Conservation (phyloP, 2,113 vertebrate genomes). For the Corythornis cristatus region DNA sequence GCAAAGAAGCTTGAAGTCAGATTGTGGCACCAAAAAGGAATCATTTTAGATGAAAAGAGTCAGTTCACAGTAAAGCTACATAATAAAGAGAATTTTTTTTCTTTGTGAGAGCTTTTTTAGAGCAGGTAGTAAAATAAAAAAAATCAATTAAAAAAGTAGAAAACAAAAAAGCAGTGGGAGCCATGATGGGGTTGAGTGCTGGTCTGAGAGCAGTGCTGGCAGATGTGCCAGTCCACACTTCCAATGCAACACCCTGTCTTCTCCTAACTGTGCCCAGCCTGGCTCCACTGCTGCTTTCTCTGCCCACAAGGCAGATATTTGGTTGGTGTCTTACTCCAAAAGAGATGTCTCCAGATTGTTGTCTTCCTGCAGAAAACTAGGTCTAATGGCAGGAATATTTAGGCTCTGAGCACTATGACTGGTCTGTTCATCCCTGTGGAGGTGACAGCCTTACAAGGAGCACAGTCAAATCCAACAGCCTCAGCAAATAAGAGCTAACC, state of each 20-base stretch:
- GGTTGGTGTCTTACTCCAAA: not conserved
- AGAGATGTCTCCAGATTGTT: not conserved
- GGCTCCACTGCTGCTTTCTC: not conserved
- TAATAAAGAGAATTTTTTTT: not conserved
- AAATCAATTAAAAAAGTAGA: not conserved
- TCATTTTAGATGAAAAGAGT: conserved; percentile 49
- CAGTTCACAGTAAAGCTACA: not conserved
- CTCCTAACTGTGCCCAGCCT: not conserved
- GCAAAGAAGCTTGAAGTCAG: conserved; percentile 41
- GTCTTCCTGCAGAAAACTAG: not conserved
- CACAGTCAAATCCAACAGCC: not conserved
- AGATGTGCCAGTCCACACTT: not conserved
- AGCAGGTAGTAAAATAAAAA: not conserved
- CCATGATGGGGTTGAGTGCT: not conserved
- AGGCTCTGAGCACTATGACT: not conserved
- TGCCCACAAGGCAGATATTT: not conserved
- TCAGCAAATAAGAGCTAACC: fast-evolving
- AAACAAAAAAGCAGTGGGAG: not conserved
- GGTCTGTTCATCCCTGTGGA: not conserved
- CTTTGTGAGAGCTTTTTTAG: not conserved
- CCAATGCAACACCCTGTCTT: not conserved
- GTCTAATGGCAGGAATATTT: not conserved
- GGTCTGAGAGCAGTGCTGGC: not conserved
- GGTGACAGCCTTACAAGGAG: not conserved
- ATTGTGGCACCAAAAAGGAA: conserved; percentile 16